Conservation (phyloP, 2,888 invertebrate species). For the Amblyjoppa fuscipennis region DNA sequence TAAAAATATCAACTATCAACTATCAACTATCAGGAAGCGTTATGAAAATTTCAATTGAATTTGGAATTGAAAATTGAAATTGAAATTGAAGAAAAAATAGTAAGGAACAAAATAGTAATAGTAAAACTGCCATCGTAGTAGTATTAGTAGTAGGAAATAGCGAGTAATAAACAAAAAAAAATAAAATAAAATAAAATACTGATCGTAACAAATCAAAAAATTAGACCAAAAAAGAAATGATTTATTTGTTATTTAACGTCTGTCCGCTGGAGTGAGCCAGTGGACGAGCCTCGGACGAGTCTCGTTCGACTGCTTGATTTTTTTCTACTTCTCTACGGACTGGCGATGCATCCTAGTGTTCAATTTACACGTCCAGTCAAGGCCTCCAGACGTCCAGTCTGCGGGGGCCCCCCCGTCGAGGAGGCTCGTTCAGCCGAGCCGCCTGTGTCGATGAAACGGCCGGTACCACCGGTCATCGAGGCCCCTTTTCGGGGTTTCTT, state of each 20-base stretch:
- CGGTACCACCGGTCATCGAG: conserved; percentile 48
- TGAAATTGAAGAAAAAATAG: too few relatives aligned
- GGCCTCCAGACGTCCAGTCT: conserved; percentile 79
- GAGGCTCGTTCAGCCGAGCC: conserved; percentile 60
- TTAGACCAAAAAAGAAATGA: too few relatives aligned
- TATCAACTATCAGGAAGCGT: too few relatives aligned
- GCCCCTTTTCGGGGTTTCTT: not conserved
- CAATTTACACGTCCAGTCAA: conserved; percentile 72
- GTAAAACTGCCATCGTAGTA: too few relatives aligned
- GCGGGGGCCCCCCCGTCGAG: conserved; percentile 74
- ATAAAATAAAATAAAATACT: too few relatives aligned
- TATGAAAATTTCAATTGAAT: too few relatives aligned
- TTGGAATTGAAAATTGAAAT: too few relatives aligned
- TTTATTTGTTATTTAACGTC: conserved; percentile 7
- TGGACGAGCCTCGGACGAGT: conserved; percentile 11
- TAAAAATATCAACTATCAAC: too few relatives aligned
- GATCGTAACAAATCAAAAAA: too few relatives aligned
- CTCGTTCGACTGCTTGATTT: conserved; percentile 35
- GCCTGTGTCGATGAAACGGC: conserved; percentile 41
- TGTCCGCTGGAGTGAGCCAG: not conserved
- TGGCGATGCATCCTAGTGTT: conserved; percentile 29
- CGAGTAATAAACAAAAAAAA: too few relatives aligned
- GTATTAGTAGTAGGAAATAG: too few relatives aligned
- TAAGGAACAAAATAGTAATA: too few relatives aligned
- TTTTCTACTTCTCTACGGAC: conserved; percentile 29